Evolutionary conservation across 2,888 invertebrate species (phyloP).

Genomic region (Tuta absoluta): DNA sequence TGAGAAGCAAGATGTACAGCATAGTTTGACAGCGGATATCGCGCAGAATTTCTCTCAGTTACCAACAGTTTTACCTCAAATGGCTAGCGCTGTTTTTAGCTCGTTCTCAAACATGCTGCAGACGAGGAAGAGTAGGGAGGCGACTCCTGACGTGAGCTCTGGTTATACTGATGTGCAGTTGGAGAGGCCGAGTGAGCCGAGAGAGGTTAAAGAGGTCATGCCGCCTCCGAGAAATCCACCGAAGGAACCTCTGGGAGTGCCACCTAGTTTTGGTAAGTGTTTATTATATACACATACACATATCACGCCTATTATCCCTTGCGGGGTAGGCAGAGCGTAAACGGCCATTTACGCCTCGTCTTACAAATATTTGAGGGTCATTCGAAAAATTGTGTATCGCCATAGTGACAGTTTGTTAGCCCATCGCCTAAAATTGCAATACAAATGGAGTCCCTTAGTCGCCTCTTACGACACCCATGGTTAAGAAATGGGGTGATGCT

Average conservation of each 20-base stretch:
- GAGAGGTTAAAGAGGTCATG: constrained; percentile 49
- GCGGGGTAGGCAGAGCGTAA: no score
- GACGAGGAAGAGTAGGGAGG: constrained; percentile 64
- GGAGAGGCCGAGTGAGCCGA: constrained; percentile 39
- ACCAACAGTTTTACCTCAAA: constrained; percentile 81
- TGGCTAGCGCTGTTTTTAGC: constrained; percentile 83
- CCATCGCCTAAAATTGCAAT: no score
- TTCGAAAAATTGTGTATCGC: no score
- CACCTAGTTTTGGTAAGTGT: constrained; percentile 56
- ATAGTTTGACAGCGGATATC: constrained; percentile 73
- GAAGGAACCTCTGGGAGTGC: constrained; percentile 49
- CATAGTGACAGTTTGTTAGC: no score
- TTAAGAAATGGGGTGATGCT: no score
- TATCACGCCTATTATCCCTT: no score
- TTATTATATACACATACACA: no score
- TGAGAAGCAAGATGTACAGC: constrained; percentile 51
- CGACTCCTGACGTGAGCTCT: constrained; percentile 54
- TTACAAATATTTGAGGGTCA: no score
- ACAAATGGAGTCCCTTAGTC: no score
- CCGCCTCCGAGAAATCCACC: constrained; percentile 71
- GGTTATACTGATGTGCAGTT: constrained; percentile 34
- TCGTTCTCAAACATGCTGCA: constrained; percentile 80
- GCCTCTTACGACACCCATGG: no score
- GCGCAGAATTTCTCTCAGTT: constrained; percentile 80
- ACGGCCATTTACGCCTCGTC: no score